phyloP scores from a whole-genome alignment of 2,888 invertebrate genomes.

The Theristus sp. region DNA sequence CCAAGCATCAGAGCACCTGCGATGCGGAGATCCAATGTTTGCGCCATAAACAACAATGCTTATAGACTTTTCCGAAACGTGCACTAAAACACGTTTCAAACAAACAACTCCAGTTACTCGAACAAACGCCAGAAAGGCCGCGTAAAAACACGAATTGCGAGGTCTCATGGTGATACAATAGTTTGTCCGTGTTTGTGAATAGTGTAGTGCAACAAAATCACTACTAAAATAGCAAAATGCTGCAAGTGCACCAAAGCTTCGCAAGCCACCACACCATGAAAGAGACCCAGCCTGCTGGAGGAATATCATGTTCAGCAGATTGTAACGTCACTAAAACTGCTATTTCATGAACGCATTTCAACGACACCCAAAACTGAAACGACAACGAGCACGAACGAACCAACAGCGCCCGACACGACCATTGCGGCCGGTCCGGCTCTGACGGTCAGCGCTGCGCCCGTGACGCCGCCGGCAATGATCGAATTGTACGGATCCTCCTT shows the following conservation, averaged over 20 bases:
- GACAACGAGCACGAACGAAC: slow-evolving; percentile 30
- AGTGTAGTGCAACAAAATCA: no score
- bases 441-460: slow-evolving; percentile 88
- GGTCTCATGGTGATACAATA: no score
- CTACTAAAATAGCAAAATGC: no score
- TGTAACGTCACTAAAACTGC: not conserved
- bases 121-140: no score
- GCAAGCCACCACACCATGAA: not conserved
- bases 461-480: slow-evolving; percentile 50
- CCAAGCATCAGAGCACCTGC: slow-evolving; percentile 71
- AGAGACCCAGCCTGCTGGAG: not conserved
- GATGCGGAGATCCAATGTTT: no score
- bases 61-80: no score
- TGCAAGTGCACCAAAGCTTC: no score
- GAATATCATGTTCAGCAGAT: no score
- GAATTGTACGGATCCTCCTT: slow-evolving; percentile 87
- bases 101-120: no score
- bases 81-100: not conserved
- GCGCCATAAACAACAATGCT: no score
- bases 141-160: no score
- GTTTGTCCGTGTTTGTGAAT: no score
- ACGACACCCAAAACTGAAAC: not conserved
- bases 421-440: slow-evolving; percentile 47
- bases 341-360: not conserved
- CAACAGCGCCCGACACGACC: slow-evolving; percentile 80